Evolutionary conservation across 2,888 invertebrate species (phyloP).

Genomic region (Agrotis segetum): DNA sequence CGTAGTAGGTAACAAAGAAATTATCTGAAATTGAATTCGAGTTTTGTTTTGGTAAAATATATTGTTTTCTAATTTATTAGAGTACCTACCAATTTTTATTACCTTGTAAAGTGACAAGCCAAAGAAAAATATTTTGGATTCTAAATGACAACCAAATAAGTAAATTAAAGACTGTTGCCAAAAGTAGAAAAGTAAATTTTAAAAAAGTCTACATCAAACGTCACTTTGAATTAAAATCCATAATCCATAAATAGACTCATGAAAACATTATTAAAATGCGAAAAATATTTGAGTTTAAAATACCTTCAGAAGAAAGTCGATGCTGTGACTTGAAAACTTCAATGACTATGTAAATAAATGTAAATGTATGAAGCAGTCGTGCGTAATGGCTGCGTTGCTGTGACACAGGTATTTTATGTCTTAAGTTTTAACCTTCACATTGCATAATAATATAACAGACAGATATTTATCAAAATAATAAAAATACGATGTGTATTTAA

Average conservation of each 20-base stretch:
- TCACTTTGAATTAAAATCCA: neutral
- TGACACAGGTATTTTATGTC: constrained; percentile 16
- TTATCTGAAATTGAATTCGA: constrained; percentile 11
- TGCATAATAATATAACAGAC: neutral
- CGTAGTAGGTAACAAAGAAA: constrained; percentile 1
- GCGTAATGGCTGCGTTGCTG: constrained; percentile 4
- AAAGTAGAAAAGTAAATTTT: too few relatives aligned
- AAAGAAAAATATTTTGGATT: neutral
- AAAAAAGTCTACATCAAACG: neutral
- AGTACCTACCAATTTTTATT: neutral
- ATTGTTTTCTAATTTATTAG: neutral
- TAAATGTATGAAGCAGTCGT: constrained; percentile 50
- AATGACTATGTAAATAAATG: constrained; percentile 43
- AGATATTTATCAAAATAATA: neutral
- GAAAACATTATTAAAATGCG: constrained; percentile 17
- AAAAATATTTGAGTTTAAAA: constrained; percentile 15
- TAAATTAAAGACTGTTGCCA: too few relatives aligned
- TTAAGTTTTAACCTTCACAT: neutral
- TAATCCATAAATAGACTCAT: neutral
- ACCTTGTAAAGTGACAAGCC: neutral
- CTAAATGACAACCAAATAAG: too few relatives aligned
- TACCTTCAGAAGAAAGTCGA: constrained; percentile 15
- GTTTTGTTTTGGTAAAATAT: constrained; percentile 1
- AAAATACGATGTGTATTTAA: neutral
- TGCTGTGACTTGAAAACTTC: constrained; percentile 13